Evolutionary conservation across 2,888 invertebrate species (phyloP), one percentile per base, ranked within the genome.

Genomic region (Stenchaetothrips biformis): DNA sequence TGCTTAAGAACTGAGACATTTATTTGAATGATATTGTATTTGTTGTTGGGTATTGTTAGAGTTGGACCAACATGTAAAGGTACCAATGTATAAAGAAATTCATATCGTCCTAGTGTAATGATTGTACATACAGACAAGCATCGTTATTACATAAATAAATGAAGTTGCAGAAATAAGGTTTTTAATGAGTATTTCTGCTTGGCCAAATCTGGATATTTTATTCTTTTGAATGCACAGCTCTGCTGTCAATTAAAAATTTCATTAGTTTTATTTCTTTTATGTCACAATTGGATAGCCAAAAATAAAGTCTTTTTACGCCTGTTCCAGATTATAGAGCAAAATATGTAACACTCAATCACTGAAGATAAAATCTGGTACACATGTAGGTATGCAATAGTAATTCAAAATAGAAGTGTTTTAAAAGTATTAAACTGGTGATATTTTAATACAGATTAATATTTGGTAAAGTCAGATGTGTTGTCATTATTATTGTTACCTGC

Each of bases 381-480:
- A 11, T 53, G 13, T 53, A 4, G 53, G 18, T 18, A 53, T 13
- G 53, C 4, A 53, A 53, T 53, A 13, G 16, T n/a, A n/a, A n/a
- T 53, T 11, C 18, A 18, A 11, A 6, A 18, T 25, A 25, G 67
- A 25, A 1, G 67, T n/a, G 25, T 74, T 25, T 74, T 74, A 7
- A 21, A 25, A 74, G 67, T 74, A 74, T 74, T 74, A 74, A 74
- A 74, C 67, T 74, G 67, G 67, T 74, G 67, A 74, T 74, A 74
- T 74, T 74, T 74, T 74, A 74, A 74, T 74, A 74, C 67, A 74
- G 25, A 74, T 25, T 74, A 74, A 74, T 37, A 25, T 25, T 74
- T 74, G 11, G 7, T 25, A 74, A 74, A 21, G 11, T 37, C 37
- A 37, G 37, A 37, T 37, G 37, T 37, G 37, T 37, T 37, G 37